Base-by-base conservation (phyloP, 2,113 vertebrate species). In the Stigmatopora argus region DNA sequence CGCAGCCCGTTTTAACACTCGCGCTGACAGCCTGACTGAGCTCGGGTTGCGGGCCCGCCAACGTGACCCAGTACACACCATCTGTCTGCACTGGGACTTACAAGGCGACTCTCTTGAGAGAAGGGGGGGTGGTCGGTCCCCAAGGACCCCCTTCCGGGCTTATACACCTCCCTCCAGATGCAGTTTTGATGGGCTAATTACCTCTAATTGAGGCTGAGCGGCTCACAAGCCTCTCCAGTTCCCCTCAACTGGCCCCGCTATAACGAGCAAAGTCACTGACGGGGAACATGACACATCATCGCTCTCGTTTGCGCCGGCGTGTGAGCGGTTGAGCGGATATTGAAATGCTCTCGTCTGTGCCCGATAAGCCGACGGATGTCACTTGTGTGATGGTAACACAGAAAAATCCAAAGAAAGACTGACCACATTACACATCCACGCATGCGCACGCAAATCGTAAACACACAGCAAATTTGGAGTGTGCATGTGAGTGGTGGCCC, bases 171-270 rank as follows among this genome's bases (percentile, higher is more conserved):
- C 75, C 76, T 71, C 62, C 75, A 55, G 64, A 66, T 73, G 73
- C 77, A 77, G 73, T 86, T 87, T 80, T 80, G 70, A 87, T 85
- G 80, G 71, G 79, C 66, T 83, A 83, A 88, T 87, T 82, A 81
- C 68, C 66, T 78, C 81, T 83, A 83, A 86, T 87, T 83, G 82
- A 79, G 70, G 63, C 69, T 73, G 71, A 64, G 74, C 75, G 81
- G 82, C 85, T 85, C 78, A 77, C 70, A 55, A 59, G 65, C 51
- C 65, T 64, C 63, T 79, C 72, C 21, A 48, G 64, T 70, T 51
- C 10, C 70, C 57, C 73, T 80, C 72, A 82, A 83, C 80, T 80
- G 48, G 74, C 48, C 31, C 66, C 26, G 9, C 55, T 69, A 68
- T 46, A 73, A 71, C 67, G 70, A 79, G 78, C 67, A 62, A 57